Evolutionary conservation across 2,113 vertebrate species (phyloP), one percentile per base, ranked within the genome.

Genomic region (Pollachius pollachius): DNA sequence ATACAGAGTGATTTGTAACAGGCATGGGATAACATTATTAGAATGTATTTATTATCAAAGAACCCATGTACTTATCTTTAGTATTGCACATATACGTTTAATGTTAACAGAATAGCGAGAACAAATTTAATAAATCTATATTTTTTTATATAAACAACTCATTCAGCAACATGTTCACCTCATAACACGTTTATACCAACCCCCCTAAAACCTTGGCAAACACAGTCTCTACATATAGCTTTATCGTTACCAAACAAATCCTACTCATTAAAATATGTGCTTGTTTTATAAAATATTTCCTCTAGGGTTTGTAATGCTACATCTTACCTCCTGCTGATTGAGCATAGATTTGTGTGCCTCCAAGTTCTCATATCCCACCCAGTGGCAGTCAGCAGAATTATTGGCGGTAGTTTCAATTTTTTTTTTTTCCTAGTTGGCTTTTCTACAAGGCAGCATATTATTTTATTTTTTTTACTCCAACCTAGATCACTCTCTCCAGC

Each of bases 221-320:
- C 57, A 72, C 67, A 81, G 67, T 75, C 74, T 84, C 89, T 77
- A 86, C 67, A 48, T 80, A 86, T 72, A 87, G 54, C 81, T 86
- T 81, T 79, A 81, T 65, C 78, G 72, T 83, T 82, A 81, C 74
- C 71, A 68, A 87, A 89, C 71, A 87, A 76, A 84, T 79, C 74
- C 61, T 91, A 87, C 60, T 81, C 76, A 87, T 84, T 89, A 85
- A 90, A 92, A 90, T 88, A 90, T 89, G 91, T 90, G 88, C 86
- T 91, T 89, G 79, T 72, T 76, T 90, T 74, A 81, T 82, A 90
- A 90, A 91, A 90, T 88, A 89, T 79, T 85, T 77, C 58, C 82
- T 82, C 84, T 84, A 83, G 72, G 73, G 71, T 79, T 81, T 65
- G 75, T 87, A 82, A 88, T 92, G 88, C 88, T 88, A 87, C 85